Evolutionary conservation across 2,797 vertebrate species (phyloP), one percentile per base, ranked within the genome.

Genomic region (Gadopsis marmoratus): DNA sequence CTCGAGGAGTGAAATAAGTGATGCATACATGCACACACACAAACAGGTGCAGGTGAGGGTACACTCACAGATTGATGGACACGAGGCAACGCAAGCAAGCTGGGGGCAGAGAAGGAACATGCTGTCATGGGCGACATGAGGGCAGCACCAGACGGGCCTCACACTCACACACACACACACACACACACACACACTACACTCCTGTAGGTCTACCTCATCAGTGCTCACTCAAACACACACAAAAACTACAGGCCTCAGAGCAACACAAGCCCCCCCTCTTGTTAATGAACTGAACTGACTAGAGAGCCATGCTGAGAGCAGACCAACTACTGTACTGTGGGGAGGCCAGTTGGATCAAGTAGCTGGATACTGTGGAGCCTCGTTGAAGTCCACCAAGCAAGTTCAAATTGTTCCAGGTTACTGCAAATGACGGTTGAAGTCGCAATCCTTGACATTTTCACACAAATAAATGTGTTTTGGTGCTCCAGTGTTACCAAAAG

Each of bases 121-220:
- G 91, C 93, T 93, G 94, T 94, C 93, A 93, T 33, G 74, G 87
- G 67, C 86, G 74, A 88, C 83, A 84, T 83, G 78, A 89, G 76
- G 86, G 90, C 87, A 86, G 87, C 82, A 86, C 79, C 93, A 94
- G 91, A 92, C 88, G 88, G 92, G 77, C 33, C 37, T 2, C 58
- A 31, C 64, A 56, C 76, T 74, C 56, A 73, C 79, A 64, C 47
- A 67, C 53, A 54, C 50, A 58, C 83, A 73, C 43, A 54, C 47
- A 59, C 66, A 41, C 76, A 31, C 61, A 67, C 39, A 82, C 63
- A 67, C 62, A 67, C 68, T 58, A 68, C 54, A 59, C 62, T 51
- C 68, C 48, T 75, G 64, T 71, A 74, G 41, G 68, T 69, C 54
- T 26, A 71, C 37, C 66, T 47, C 71, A 58, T 71, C 79, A 70